Conservation (phyloP, 2,797 vertebrate genomes). For the Channallabes apus region DNA sequence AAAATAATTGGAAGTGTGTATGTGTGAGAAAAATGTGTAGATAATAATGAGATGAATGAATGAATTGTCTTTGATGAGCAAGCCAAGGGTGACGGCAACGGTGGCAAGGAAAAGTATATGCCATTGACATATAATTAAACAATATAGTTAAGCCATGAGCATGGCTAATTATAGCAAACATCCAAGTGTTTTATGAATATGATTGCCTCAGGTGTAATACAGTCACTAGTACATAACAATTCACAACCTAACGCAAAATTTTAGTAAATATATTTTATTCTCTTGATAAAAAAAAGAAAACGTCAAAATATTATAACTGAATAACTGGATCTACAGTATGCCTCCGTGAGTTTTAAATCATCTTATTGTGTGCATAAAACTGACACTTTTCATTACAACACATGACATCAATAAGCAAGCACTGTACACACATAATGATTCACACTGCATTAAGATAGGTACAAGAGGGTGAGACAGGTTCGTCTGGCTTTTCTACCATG, state of each 20-base stretch:
- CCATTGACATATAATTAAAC: no score
- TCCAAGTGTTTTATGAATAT: background rate
- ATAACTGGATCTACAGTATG: no score
- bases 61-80: no score
- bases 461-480: conserved; percentile 19
- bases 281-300: no score
- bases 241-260: background rate
- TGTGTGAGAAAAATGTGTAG: no score
- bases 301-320: background rate
- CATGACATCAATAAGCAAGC: background rate
- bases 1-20: no score
- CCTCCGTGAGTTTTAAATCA: background rate
- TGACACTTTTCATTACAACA: background rate
- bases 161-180: background rate
- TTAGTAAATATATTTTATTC: background rate
- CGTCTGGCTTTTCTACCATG: conserved; percentile 40
- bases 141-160: background rate
- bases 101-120: no score
- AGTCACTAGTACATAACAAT: background rate
- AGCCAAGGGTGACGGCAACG: no score
- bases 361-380: background rate
- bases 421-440: conserved; percentile 16
- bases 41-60: no score
- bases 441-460: conserved; percentile 5
- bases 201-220: background rate